Conservation (phyloP, 2,797 vertebrate species). For the Coranthus polyacanthus region DNA sequence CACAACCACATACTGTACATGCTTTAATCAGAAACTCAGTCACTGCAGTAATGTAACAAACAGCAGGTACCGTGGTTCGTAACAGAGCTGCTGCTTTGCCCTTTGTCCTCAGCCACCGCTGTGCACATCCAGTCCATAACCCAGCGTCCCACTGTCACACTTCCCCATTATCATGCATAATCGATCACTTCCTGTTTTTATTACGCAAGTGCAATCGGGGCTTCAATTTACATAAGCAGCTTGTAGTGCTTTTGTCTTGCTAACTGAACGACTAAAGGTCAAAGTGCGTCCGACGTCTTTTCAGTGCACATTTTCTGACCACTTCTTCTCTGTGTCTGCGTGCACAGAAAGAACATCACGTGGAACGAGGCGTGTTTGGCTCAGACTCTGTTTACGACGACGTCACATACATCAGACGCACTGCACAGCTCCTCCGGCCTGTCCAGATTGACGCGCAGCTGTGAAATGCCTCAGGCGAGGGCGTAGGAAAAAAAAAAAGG, state of each 20-base stretch:
- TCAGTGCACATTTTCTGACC: neutral
- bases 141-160: conserved; percentile 30
- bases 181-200: conserved; percentile 67
- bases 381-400: conserved; percentile 15
- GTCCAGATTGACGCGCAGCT: conserved; percentile 52
- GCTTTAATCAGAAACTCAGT: conserved; percentile 19
- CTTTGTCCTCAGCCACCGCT: conserved; percentile 27
- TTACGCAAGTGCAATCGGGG: conserved; percentile 67
- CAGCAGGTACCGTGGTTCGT: conserved; percentile 15
- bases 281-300: neutral
- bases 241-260: neutral
- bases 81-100: conserved; percentile 36
- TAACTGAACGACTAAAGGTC: neutral
- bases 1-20: neutral
- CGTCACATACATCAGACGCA: conserved; percentile 20
- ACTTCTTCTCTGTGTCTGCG: conserved; percentile 9
- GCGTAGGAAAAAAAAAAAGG: conserved; percentile 18
- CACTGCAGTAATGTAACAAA: conserved; percentile 33
- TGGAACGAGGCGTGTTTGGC: conserved; percentile 36
- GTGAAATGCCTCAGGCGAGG: conserved; percentile 59
- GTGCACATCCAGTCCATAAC: conserved; percentile 15
- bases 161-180: conserved; percentile 38
- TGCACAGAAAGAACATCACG: conserved; percentile 31
- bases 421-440: neutral
- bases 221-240: conserved; percentile 60